Conservation (phyloP, 2,888 invertebrate genomes). For the Chironomus riparius region DNA sequence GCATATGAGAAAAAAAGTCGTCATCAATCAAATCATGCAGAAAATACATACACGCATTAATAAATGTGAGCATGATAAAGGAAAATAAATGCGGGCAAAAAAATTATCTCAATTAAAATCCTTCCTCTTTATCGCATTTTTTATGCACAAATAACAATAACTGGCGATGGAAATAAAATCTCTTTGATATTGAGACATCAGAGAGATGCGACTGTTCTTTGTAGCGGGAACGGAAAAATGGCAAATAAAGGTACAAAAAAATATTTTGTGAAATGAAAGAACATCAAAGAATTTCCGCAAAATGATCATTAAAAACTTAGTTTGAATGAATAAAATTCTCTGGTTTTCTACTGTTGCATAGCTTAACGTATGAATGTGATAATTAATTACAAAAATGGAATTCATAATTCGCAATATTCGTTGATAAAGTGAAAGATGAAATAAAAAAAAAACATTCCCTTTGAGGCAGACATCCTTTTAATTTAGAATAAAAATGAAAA, state of each 20-base stretch:
- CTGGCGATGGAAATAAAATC: neutral
- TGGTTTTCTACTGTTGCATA: too few species aligned
- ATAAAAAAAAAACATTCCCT: neutral
- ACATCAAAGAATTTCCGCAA: constrained; percentile 26
- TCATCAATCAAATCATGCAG: constrained; percentile 14
- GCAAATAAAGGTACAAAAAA: neutral
- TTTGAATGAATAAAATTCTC: too few species aligned
- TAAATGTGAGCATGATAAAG: neutral
- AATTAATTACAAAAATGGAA: constrained; percentile 23
- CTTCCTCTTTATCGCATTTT: neutral
- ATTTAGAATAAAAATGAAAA: too few species aligned
- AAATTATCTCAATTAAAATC: neutral
- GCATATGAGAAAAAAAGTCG: constrained; percentile 15
- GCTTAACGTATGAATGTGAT: constrained; percentile 1
- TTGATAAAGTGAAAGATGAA: neutral
- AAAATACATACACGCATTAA: constrained; percentile 9
- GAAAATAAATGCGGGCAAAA: neutral
- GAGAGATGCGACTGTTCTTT: neutral
- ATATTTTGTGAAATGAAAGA: neutral
- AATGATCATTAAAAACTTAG: constrained; percentile 24
- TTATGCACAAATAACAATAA: neutral
- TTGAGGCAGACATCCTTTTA: too few species aligned
- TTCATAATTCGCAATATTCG: neutral
- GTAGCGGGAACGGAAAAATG: neutral
- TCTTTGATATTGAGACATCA: neutral